Evolutionary conservation across 1,140 invertebrate species (phyloP).

Genomic region (Coenobita brevimanus): DNA sequence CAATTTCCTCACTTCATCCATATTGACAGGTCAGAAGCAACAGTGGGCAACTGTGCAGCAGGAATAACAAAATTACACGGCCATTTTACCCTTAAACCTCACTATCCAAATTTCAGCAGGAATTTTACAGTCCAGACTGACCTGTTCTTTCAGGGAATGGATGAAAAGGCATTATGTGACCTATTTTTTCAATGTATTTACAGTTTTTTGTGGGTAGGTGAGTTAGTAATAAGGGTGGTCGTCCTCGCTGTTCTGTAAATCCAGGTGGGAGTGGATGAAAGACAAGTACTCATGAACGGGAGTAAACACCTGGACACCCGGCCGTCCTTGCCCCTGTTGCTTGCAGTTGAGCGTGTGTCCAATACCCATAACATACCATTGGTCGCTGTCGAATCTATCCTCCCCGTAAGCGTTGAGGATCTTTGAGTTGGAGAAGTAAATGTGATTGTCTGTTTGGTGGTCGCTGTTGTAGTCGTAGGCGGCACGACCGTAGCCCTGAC

Average conservation of each 20-base stretch:
- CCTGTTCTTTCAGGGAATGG: no score
- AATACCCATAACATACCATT: conserved; percentile 52
- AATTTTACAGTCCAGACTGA: no score
- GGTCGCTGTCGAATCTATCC: conserved; percentile 42
- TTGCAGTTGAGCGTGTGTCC: conserved; percentile 24
- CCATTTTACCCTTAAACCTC: no score
- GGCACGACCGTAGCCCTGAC: background rate
- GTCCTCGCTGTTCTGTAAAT: background rate
- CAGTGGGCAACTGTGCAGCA: no score
- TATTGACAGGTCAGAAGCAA: no score
- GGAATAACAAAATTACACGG: no score
- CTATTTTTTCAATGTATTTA: no score
- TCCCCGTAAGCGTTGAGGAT: conserved; percentile 43
- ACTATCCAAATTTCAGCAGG: no score
- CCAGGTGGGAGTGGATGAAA: conserved; percentile 43
- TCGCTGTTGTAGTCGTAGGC: background rate
- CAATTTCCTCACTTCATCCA: no score
- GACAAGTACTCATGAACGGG: conserved; percentile 45
- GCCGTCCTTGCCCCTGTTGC: background rate
- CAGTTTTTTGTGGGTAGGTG: no score
- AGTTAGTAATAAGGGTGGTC: background rate
- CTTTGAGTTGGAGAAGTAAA: background rate
- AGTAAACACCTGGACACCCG: conserved; percentile 33
- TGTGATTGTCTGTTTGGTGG: background rate
- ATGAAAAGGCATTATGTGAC: no score